These are phyloP conservation scores for Conger conger DNA, from an alignment of 2,113 vertebrate species.

Conservation along the genomic window DNA sequence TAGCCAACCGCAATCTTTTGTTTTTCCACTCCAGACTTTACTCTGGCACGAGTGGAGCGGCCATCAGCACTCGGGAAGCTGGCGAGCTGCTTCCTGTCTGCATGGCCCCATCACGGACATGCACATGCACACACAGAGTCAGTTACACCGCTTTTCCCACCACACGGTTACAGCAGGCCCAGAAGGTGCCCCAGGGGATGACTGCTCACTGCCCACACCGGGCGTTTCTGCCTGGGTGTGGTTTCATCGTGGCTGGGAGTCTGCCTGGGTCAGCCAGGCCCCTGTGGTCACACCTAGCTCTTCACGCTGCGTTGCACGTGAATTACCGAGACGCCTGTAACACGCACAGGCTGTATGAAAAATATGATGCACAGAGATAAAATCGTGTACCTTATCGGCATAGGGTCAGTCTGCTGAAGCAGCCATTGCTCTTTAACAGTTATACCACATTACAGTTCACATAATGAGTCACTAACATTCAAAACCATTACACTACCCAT, in stretches of 20 bases:
- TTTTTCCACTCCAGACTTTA: neutral
- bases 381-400: neutral
- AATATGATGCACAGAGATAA: neutral
- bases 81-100: neutral
- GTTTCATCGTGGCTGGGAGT: constrained; percentile 31
- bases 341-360: neutral
- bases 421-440: neutral
- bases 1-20: neutral
- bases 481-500: neutral
- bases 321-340: neutral
- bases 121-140: constrained; percentile 1
- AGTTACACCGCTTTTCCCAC: constrained; percentile 35
- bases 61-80: neutral
- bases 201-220: constrained; percentile 3
- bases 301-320: neutral
- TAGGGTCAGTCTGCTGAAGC: neutral
- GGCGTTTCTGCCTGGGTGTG: constrained; percentile 35
- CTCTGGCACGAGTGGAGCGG: neutral
- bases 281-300: constrained; percentile 43
- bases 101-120: neutral
- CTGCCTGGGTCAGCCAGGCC: constrained; percentile 17
- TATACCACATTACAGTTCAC: neutral
- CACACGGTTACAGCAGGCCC: constrained; percentile 5
- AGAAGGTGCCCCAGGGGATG: neutral
- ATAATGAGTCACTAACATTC: neutral